These are phyloP conservation scores for Ceyx erithaca DNA, from an alignment of 2,797 vertebrate genomes.

Conservation along the genomic window DNA sequence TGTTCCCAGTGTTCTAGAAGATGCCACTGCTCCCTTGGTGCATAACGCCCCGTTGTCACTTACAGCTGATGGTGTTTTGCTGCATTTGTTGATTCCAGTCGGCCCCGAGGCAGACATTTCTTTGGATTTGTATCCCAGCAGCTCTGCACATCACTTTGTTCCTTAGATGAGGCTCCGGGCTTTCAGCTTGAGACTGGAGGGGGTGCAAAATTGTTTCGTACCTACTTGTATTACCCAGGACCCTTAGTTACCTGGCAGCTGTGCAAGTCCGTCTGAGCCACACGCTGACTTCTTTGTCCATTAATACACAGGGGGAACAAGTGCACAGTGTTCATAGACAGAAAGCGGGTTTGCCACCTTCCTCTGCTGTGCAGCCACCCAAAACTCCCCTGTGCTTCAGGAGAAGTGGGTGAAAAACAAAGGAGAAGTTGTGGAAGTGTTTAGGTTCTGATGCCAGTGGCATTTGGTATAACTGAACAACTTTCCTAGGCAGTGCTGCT, in stretches of 20 bases:
- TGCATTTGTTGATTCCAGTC: background rate
- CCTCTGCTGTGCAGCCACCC: background rate
- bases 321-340: background rate
- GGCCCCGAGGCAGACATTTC: background rate
- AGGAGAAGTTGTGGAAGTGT: background rate
- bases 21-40: constrained; percentile 11
- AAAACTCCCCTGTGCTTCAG: background rate
- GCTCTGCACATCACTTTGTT: background rate
- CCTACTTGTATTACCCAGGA: background rate
- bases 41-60: background rate
- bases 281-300: background rate
- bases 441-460: background rate
- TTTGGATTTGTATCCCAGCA: background rate
- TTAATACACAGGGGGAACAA: background rate
- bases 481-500: background rate
- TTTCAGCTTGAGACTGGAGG: constrained; percentile 5
- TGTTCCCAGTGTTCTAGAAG: constrained; percentile 20
- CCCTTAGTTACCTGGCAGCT: background rate
- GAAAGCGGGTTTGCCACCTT: background rate
- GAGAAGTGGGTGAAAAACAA: background rate
- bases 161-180: background rate
- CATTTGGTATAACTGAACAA: background rate
- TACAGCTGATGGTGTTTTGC: background rate
- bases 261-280: background rate
- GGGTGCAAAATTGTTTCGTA: background rate